Conservation (phyloP, 2,888 invertebrate species). For the Eupithecia pulchellata region DNA sequence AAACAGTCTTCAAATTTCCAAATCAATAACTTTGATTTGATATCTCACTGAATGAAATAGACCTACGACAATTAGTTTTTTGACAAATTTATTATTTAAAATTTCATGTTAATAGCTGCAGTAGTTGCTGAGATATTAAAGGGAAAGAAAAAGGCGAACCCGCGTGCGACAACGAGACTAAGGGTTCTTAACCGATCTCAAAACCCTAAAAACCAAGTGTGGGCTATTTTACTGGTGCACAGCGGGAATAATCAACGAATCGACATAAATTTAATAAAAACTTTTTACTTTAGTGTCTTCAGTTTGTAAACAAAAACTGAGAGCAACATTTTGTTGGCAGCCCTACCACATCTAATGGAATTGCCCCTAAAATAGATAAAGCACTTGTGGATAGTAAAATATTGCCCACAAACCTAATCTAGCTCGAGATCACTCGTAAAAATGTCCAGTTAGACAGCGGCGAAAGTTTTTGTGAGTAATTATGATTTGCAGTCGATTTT, state of each 20-base stretch:
- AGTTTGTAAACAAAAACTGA: neutral
- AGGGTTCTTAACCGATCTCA: too few species aligned
- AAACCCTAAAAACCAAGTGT: too few species aligned
- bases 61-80: too few species aligned
- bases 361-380: constrained; percentile 39
- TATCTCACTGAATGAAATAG: too few species aligned
- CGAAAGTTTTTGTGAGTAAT: constrained; percentile 12
- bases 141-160: too few species aligned
- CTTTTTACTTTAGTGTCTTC: neutral
- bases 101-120: too few species aligned
- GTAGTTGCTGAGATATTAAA: too few species aligned
- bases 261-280: neutral
- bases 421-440: constrained; percentile 31
- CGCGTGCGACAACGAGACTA: too few species aligned
- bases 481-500: neutral
- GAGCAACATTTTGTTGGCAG: constrained; percentile 11
- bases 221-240: too few species aligned
- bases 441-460: neutral
- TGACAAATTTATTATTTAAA: too few species aligned
- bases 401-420: constrained; percentile 34
- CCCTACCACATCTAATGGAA: constrained; percentile 37
- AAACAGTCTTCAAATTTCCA: too few species aligned
- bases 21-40: too few species aligned
- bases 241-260: neutral
- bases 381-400: constrained; percentile 39